These are phyloP conservation scores for Acipenser ruthenus DNA, from an alignment of 2,797 vertebrate genomes.

Conservation along the genomic window DNA sequence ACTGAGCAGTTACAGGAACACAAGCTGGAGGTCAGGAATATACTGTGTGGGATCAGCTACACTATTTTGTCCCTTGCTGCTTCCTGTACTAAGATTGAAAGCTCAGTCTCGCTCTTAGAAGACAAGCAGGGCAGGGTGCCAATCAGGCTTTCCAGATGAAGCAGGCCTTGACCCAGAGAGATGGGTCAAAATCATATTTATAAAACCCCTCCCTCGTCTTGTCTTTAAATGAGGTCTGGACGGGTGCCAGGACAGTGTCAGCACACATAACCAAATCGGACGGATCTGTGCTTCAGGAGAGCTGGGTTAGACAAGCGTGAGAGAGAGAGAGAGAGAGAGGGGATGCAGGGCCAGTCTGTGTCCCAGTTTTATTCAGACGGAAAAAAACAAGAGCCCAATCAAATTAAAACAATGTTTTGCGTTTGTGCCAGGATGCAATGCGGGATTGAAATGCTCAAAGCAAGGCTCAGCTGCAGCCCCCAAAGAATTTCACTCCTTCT, in stretches of 20 bases:
- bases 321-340: too few relatives aligned
- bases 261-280: not conserved
- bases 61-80: too few relatives aligned
- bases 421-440: slow-evolving; percentile 38
- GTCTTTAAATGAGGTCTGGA: not conserved
- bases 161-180: not conserved
- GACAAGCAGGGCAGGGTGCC: too few relatives aligned
- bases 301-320: too few relatives aligned
- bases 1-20: too few relatives aligned
- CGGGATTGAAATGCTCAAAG: slow-evolving; percentile 23
- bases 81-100: too few relatives aligned
- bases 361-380: too few relatives aligned
- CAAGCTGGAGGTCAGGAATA: too few relatives aligned
- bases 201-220: not conserved
- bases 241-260: not conserved
- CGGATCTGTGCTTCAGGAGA: not conserved
- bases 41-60: too few relatives aligned
- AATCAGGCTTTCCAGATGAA: too few relatives aligned
- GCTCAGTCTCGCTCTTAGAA: too few relatives aligned
- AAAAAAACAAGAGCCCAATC: slow-evolving; percentile 15
- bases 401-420: slow-evolving; percentile 13
- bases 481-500: not conserved
- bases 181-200: not conserved
- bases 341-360: too few relatives aligned
- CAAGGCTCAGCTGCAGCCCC: not conserved